These are phyloP conservation scores for Bucorvus abyssinicus DNA, from an alignment of 2,797 vertebrate genomes.

Conservation along the genomic window DNA sequence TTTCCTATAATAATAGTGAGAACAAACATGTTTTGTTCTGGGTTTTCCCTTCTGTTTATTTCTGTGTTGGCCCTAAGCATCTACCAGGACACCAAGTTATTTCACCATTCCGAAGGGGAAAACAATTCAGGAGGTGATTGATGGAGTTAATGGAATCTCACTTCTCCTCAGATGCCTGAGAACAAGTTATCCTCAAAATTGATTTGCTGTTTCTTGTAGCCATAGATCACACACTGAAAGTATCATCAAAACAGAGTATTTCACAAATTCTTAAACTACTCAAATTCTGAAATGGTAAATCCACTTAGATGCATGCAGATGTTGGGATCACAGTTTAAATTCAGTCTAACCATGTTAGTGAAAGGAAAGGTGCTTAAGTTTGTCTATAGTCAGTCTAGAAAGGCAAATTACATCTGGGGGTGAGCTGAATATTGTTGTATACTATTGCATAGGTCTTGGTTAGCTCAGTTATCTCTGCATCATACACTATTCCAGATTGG, in stretches of 20 bases:
- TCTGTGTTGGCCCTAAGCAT: constrained; percentile 28
- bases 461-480: background rate
- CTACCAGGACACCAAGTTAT: constrained; percentile 50
- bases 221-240: constrained; percentile 49
- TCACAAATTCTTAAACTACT: constrained; percentile 7
- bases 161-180: constrained; percentile 53
- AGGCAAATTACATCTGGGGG: background rate
- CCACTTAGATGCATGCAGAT: background rate
- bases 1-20: background rate
- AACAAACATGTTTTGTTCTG: constrained; percentile 13
- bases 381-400: background rate
- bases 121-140: constrained; percentile 46
- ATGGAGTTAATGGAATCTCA: constrained; percentile 59
- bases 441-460: background rate
- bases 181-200: constrained; percentile 57
- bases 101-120: constrained; percentile 48
- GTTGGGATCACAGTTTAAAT: background rate
- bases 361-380: background rate
- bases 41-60: constrained; percentile 38
- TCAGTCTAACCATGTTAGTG: background rate
- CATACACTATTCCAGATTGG: background rate
- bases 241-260: background rate
- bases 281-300: background rate
- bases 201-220: constrained; percentile 60
- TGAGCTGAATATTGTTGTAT: background rate